phyloP scores from a whole-genome alignment of 2,888 invertebrate genomes.

The Apoda limacodes region DNA sequence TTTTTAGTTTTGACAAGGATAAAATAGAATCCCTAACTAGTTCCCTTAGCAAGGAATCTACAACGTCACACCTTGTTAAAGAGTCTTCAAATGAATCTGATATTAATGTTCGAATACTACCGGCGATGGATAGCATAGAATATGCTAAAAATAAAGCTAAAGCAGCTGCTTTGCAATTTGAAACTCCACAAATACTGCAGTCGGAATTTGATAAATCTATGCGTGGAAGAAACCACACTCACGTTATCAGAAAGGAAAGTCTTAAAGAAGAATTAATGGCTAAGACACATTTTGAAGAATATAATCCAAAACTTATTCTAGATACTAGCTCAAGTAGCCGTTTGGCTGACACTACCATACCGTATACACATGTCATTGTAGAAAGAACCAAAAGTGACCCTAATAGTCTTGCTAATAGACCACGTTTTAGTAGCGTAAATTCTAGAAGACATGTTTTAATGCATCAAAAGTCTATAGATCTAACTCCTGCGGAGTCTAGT shows the following conservation, averaged over 20 bases:
- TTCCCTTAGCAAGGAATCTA: slow-evolving; percentile 49
- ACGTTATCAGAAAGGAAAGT: slow-evolving; percentile 62
- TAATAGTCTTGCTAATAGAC: slow-evolving; percentile 79
- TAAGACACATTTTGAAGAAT: slow-evolving; percentile 76
- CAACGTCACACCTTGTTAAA: slow-evolving; percentile 46
- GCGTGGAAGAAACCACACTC: slow-evolving; percentile 50
- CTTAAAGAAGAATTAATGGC: slow-evolving; percentile 75
- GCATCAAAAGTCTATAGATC: slow-evolving; percentile 88
- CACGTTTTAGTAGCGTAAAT: slow-evolving; percentile 78
- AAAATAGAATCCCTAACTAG: slow-evolving; percentile 79
- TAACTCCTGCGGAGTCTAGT: slow-evolving; percentile 87
- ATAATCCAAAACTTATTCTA: slow-evolving; percentile 75
- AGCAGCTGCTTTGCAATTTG: slow-evolving; percentile 44
- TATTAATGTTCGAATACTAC: slow-evolving; percentile 56
- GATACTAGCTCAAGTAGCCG: slow-evolving; percentile 67
- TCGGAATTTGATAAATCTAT: slow-evolving; percentile 73
- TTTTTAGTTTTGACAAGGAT: slow-evolving; percentile 82
- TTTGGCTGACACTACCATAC: slow-evolving; percentile 59
- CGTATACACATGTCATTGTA: slow-evolving; percentile 77
- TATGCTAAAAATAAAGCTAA: slow-evolving; percentile 69
- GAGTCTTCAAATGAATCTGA: slow-evolving; percentile 66
- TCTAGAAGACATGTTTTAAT: slow-evolving; percentile 82
- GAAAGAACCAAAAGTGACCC: slow-evolving; percentile 91
- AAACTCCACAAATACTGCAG: slow-evolving; percentile 65
- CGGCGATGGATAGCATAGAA: slow-evolving; percentile 67